phyloP scores from a whole-genome alignment of 2,888 invertebrate species.

The Drosophila macrospina region DNA sequence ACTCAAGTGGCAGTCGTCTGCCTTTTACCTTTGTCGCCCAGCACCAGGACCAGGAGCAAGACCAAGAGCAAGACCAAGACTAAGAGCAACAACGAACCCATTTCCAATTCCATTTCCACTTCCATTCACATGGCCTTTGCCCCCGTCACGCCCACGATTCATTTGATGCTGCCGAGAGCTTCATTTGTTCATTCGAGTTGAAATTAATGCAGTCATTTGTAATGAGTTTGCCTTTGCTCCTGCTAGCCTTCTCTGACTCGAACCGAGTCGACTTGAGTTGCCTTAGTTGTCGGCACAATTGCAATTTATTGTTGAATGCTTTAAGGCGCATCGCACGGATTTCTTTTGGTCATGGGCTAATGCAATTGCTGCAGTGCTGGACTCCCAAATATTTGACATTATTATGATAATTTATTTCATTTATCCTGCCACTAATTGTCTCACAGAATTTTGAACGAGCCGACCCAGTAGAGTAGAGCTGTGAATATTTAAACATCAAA shows the following conservation, averaged over 20 bases:
- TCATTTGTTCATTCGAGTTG: constrained; percentile 71
- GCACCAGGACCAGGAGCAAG: neutral
- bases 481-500: constrained; percentile 41
- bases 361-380: constrained; percentile 46
- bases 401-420: constrained; percentile 73
- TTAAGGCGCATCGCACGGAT: constrained; percentile 36
- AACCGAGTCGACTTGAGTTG: neutral
- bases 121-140: neutral
- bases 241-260: constrained; percentile 13
- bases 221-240: constrained; percentile 72
- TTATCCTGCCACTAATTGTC: constrained; percentile 63
- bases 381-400: constrained; percentile 57
- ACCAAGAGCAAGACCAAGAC: too few species aligned
- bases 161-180: constrained; percentile 51
- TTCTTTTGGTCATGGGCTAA: constrained; percentile 27
- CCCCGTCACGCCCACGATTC: constrained; percentile 29
- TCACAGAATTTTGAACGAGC: constrained; percentile 28
- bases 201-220: constrained; percentile 82
- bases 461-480: constrained; percentile 1
- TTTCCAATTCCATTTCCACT: too few species aligned
- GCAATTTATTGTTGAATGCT: constrained; percentile 72
- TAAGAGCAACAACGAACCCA: neutral
- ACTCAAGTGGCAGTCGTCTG: constrained; percentile 70
- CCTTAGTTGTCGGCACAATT: constrained; percentile 49
- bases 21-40: constrained; percentile 53